A percentile compares a stretch with the other conserved stretches of the same genome.
phyloP scores from a whole-genome alignment of 2,888 invertebrate species.

The Synanthedon myopaeformis region DNA sequence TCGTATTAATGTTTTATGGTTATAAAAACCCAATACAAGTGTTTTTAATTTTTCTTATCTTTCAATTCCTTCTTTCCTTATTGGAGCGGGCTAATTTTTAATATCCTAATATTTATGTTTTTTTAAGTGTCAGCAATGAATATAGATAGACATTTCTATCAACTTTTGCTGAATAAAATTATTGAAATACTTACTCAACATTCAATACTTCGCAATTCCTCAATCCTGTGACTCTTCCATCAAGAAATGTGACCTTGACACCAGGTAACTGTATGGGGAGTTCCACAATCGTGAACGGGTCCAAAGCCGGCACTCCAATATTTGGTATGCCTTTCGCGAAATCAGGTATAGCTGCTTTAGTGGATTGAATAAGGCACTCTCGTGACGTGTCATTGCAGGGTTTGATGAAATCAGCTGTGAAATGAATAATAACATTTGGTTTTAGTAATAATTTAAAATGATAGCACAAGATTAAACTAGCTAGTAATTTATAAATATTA shows the following conservation, averaged over 20 bases:
- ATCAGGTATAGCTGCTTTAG: conserved; percentile 52
- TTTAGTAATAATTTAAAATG: no score
- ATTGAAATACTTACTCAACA: conserved; percentile 47
- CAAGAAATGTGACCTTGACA: conserved; percentile 56
- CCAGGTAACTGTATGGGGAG: conserved; percentile 59
- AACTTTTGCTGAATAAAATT: no score
- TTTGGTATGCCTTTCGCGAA: conserved; percentile 52
- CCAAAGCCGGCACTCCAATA: conserved; percentile 49
- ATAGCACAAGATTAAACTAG: no score
- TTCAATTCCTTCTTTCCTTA: no score
- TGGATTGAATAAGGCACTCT: conserved; percentile 48
- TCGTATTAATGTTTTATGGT: no score
- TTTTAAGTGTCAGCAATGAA: no score
- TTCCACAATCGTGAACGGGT: conserved; percentile 55
- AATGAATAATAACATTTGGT: neutral
- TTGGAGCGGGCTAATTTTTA: no score
- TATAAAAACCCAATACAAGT: no score
- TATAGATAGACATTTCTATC: no score
- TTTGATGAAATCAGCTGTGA: conserved; percentile 52
- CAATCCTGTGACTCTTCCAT: conserved; percentile 53
- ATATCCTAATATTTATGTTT: no score
- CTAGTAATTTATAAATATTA: no score
- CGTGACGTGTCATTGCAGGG: conserved; percentile 57
- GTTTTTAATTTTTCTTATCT: no score
- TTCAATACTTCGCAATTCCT: conserved; percentile 54